Evolutionary conservation across 2,113 vertebrate species (phyloP).

Genomic region (Rallus limicola): DNA sequence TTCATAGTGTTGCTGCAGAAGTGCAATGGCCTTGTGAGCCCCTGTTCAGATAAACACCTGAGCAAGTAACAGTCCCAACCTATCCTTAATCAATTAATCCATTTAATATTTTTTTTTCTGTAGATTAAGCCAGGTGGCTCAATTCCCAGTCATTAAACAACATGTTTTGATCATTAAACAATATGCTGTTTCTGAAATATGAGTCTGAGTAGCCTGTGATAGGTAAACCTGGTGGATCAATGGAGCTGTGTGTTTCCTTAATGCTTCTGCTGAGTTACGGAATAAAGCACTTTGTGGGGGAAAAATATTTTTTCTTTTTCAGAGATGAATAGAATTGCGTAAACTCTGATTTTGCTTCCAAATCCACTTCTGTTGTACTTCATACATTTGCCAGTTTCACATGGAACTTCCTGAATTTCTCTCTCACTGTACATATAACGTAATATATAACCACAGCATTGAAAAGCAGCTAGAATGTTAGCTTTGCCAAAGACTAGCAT

Average conservation of each 20-base stretch:
- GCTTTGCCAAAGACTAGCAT: background rate
- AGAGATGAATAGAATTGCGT: background rate
- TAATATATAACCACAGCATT: background rate
- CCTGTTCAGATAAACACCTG: background rate
- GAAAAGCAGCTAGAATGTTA: background rate
- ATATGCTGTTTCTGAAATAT: background rate
- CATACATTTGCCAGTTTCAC: background rate
- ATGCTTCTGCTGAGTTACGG: background rate
- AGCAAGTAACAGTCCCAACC: background rate
- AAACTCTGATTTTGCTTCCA: background rate
- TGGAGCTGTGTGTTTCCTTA: slow-evolving; percentile 16
- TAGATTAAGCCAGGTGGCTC: background rate
- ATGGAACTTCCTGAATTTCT: background rate
- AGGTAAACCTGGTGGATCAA: background rate
- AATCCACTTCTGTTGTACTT: background rate
- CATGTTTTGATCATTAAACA: slow-evolving; percentile 2
- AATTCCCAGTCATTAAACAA: background rate
- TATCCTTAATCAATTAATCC: background rate
- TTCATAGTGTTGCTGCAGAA: background rate
- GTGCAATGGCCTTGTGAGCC: background rate
- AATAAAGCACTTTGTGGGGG: background rate
- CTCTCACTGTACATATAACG: background rate
- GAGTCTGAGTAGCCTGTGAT: background rate
- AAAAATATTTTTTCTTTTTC: background rate
- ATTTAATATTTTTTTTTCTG: background rate